phyloP scores from a whole-genome alignment of 2,888 invertebrate genomes.

The Luperina nickerlii region DNA sequence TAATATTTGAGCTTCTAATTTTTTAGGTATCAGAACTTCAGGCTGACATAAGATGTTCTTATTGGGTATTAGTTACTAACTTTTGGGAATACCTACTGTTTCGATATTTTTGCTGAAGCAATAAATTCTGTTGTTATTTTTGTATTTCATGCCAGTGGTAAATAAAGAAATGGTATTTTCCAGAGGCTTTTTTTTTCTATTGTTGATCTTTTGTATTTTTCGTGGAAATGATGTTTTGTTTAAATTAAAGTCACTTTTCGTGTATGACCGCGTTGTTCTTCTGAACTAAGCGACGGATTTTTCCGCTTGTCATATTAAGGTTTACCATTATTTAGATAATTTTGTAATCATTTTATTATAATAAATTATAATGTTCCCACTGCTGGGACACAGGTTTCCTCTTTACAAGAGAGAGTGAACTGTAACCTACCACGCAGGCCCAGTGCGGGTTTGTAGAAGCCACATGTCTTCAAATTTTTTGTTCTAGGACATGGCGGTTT shows the following conservation, averaged over 20 bases:
- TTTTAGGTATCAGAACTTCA: constrained; percentile 1
- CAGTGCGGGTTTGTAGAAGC: no score
- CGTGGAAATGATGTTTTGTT: background rate
- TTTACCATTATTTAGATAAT: no score
- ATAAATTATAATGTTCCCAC: background rate
- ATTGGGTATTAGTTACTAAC: constrained; percentile 7
- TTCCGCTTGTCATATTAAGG: no score
- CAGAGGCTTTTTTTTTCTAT: background rate
- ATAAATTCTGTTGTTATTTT: background rate
- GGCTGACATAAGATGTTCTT: background rate
- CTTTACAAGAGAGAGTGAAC: background rate
- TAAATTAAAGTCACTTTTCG: no score
- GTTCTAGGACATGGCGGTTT: no score
- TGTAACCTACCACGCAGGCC: no score
- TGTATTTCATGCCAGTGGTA: background rate
- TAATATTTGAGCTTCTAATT: constrained; percentile 31
- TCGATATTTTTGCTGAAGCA: background rate
- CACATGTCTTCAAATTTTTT: no score
- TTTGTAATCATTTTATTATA: no score
- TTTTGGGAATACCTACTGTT: background rate
- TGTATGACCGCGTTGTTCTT: no score
- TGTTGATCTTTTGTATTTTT: background rate
- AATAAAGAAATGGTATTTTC: background rate
- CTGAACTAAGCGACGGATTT: no score
- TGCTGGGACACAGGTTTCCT: background rate